A percentile compares a stretch with the other conserved stretches of the same genome.
Conservation (phyloP, 2,888 invertebrate genomes). For the Lasius platythorax region DNA sequence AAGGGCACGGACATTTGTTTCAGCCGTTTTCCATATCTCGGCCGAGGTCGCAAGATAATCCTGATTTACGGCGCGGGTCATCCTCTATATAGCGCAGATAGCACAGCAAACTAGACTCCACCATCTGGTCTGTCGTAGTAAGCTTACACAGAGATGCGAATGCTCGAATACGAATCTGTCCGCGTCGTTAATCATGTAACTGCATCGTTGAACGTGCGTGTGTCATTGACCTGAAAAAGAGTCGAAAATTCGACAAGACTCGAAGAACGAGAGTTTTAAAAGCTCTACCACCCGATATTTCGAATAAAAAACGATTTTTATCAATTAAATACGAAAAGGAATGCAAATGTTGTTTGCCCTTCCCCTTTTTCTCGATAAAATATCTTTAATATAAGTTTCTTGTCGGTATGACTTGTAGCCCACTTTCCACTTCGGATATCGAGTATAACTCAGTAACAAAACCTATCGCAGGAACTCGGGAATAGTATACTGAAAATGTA, state of each 20-base stretch:
- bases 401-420: neutral
- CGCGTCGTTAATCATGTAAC: slow-evolving; percentile 44
- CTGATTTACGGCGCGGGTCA: slow-evolving; percentile 43
- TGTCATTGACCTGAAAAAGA: slow-evolving; percentile 15
- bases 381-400: slow-evolving; percentile 12
- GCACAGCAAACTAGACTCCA: slow-evolving; percentile 40
- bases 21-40: slow-evolving; percentile 47
- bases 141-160: slow-evolving; percentile 41
- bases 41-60: slow-evolving; percentile 49
- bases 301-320: slow-evolving; percentile 21
- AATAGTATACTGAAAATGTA: slow-evolving; percentile 14
- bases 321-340: neutral
- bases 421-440: neutral
- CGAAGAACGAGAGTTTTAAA: neutral
- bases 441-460: slow-evolving; percentile 9
- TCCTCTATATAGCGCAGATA: slow-evolving; percentile 42
- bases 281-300: neutral
- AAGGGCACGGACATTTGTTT: slow-evolving; percentile 38
- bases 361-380: neutral
- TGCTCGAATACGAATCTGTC: slow-evolving; percentile 39
- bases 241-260: slow-evolving; percentile 17
- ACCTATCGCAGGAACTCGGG: slow-evolving; percentile 18
- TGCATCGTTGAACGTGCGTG: slow-evolving; percentile 1
- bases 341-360: neutral
- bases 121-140: slow-evolving; percentile 39